Evolutionary conservation across 2,797 vertebrate genomes (phyloP).

Genomic region (Liasis olivaceus): DNA sequence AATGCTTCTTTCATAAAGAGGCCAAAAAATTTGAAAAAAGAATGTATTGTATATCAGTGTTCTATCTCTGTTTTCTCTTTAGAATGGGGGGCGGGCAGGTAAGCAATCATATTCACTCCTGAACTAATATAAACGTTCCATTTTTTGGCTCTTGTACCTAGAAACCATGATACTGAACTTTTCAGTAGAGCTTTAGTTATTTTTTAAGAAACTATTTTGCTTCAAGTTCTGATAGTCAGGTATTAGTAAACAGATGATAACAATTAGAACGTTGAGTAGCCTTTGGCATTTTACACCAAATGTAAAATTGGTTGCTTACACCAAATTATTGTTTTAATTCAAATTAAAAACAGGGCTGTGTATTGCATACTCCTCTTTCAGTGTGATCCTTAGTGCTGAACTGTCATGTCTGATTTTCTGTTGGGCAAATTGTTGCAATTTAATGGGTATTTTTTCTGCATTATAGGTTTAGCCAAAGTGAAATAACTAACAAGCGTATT

Average conservation of each 20-base stretch:
- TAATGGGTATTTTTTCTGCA: neutral
- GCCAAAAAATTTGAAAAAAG: neutral
- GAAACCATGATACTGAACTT: neutral
- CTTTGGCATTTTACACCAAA: neutral
- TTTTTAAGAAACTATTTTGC: neutral
- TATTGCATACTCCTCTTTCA: neutral
- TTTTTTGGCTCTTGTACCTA: neutral
- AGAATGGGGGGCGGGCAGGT: neutral
- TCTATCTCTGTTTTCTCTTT: neutral
- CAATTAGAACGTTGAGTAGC: neutral
- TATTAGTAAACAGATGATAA: neutral
- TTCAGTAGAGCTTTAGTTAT: neutral
- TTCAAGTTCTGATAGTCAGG: neutral
- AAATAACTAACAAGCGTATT: neutral
- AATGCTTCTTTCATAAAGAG: neutral
- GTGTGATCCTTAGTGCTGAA: neutral
- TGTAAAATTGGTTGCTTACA: no score
- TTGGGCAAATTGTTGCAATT: neutral
- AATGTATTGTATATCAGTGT: neutral
- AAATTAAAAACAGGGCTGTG: neutral
- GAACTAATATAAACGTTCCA: neutral
- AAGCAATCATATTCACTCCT: neutral
- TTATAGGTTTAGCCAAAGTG: neutral
- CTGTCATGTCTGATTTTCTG: neutral
- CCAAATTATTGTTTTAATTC: neutral